Evolutionary conservation across 1,140 invertebrate species (phyloP), one percentile per base, ranked within the genome.

Genomic region (Pseudobourletiella spinata): DNA sequence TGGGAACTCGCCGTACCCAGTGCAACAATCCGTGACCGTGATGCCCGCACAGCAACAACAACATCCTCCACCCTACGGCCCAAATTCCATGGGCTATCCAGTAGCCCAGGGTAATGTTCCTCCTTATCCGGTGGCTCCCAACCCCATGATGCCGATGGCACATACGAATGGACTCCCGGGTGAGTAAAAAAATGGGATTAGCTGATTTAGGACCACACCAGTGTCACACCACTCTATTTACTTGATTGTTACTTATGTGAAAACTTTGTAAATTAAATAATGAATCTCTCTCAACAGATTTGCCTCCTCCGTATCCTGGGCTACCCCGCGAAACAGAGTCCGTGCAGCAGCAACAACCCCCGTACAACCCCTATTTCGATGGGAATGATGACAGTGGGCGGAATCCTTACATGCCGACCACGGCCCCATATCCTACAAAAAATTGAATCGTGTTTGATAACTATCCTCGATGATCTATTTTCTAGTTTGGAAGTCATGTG

Each of bases 291-390:
- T 1, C 42, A 59, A 14, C 57, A 66, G 65, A 67, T 22, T 35
- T 63, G 8, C 65, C 65, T 1, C 65, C 65, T 24, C 65, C 65
- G 16, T 67, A 67, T 59, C 61, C 61, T 4, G 65, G 61, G 1
- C 22, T 63, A n/a, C 20, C 56, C 3, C 46, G 65, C 18, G 61
- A 66, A 57, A 39, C 30, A 25, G 35, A 59, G 11, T 4, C 11
- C 20, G 6, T 48, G 44, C 11, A 11, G 11, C 6, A 48, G 3
- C 3, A 16, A 26, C 22, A 66, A 20, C 51, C 54, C 15, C 57
- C 65, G 22, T 67, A 51, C 52, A 67, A 67, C 24, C 65, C 65
- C 0, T 67, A 67, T 28, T 67, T 57, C 42, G 43, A 2, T 59
- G 57, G 51, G 8, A 44, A 51, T 30, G 15, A 16, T 6, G 14